These are phyloP conservation scores for Cecropterus lyciades DNA, from an alignment of 1,140 invertebrate genomes.

Conservation along the genomic window DNA sequence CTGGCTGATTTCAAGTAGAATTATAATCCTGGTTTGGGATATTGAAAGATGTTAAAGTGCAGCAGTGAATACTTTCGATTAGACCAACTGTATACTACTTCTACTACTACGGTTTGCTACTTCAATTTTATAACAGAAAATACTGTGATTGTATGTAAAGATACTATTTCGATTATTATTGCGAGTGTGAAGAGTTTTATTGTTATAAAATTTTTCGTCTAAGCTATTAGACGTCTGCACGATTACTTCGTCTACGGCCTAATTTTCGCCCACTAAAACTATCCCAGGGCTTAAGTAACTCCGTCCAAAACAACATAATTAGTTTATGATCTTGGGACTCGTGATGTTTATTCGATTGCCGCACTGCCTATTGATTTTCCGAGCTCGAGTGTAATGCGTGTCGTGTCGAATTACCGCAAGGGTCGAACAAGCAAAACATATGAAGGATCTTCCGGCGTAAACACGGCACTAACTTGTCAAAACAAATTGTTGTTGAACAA, in stretches of 20 bases:
- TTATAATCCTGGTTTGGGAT: no score
- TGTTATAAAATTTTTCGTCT: no score
- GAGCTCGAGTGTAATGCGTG: neutral
- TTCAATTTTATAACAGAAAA: no score
- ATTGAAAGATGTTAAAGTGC: no score
- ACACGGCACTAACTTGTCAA: neutral
- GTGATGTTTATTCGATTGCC: constrained; percentile 50
- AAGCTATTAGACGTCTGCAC: no score
- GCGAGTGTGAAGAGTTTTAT: no score
- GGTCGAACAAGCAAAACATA: constrained; percentile 18
- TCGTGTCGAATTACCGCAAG: constrained; percentile 14
- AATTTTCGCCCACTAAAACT: constrained; percentile 43
- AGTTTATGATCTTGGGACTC: constrained; percentile 43
- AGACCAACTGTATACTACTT: no score
- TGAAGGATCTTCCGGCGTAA: constrained; percentile 4
- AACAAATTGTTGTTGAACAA: constrained; percentile 4
- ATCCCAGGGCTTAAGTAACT: constrained; percentile 49
- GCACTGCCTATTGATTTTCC: constrained; percentile 44
- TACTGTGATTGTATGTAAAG: no score
- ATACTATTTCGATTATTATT: no score
- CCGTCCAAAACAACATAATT: constrained; percentile 54
- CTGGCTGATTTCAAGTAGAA: no score
- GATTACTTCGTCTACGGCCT: neutral
- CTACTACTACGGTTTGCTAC: no score
- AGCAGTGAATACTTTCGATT: no score